phyloP scores from a whole-genome alignment of 2,113 vertebrate genomes.

The Oncorhynchus masou region DNA sequence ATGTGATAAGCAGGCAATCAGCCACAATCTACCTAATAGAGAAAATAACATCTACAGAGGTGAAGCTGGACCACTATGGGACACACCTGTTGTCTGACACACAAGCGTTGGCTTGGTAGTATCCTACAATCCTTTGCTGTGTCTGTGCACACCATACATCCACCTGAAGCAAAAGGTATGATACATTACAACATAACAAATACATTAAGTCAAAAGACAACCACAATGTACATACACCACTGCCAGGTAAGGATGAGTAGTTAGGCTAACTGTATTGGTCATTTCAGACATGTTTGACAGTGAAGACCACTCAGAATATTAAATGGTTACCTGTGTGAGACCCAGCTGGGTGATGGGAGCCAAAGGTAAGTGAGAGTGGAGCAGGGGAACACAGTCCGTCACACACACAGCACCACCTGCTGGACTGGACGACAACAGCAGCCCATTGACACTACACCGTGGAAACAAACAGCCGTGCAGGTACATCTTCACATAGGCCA shows the following conservation, averaged over 20 bases:
- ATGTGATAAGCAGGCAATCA: not conserved
- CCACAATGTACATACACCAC: not conserved
- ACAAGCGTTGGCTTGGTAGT: slow-evolving; percentile 86
- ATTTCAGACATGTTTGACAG: not conserved
- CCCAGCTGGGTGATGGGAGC: slow-evolving; percentile 88
- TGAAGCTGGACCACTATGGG: too few relatives aligned
- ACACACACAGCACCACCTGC: slow-evolving; percentile 74
- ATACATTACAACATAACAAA: not conserved
- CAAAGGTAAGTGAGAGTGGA: slow-evolving; percentile 82
- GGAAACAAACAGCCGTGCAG: slow-evolving; percentile 84
- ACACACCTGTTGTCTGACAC: slow-evolving; percentile 80
- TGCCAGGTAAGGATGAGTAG: too few relatives aligned
- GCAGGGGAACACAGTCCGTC: slow-evolving; percentile 85
- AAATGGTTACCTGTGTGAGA: slow-evolving; percentile 80
- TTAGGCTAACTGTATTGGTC: not conserved
- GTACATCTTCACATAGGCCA: slow-evolving; percentile 87
- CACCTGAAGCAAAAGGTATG: slow-evolving; percentile 67
- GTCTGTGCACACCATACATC: slow-evolving; percentile 86
- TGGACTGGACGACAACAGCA: slow-evolving; percentile 75
- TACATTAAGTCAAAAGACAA: not conserved
- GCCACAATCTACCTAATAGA: not conserved
- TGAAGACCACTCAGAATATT: not conserved
- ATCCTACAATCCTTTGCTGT: slow-evolving; percentile 85
- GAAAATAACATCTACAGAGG: too few relatives aligned
- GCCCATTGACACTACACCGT: slow-evolving; percentile 81